phyloP scores from a whole-genome alignment of 2,888 invertebrate genomes.

The Geotrupes spiniger region DNA sequence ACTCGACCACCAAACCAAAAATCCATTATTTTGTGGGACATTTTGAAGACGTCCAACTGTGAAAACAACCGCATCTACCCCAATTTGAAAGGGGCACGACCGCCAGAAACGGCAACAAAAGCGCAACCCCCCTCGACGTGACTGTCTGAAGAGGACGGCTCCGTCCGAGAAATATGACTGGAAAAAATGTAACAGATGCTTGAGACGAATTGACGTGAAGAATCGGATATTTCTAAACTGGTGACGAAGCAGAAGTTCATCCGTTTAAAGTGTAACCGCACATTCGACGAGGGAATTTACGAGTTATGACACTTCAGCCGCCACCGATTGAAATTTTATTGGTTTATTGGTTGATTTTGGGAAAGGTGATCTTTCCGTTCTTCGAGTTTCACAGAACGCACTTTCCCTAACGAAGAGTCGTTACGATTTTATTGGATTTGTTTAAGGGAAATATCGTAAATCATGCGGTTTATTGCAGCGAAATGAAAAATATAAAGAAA shows the following conservation, averaged over 20 bases:
- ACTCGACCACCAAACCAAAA: constrained; percentile 5
- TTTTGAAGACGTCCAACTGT: constrained; percentile 41
- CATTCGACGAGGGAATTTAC: constrained; percentile 8
- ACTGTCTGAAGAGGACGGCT: constrained; percentile 33
- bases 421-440: constrained; percentile 3
- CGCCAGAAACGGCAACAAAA: constrained; percentile 40
- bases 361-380: not conserved
- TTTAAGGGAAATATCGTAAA: constrained; percentile 1
- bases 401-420: not conserved
- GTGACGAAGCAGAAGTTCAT: constrained; percentile 28
- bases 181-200: constrained; percentile 35
- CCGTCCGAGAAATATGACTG: constrained; percentile 30
- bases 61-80: constrained; percentile 45
- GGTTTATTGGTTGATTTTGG: constrained; percentile 5
- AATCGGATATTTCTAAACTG: constrained; percentile 28
- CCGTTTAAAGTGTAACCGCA: constrained; percentile 5
- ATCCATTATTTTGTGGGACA: constrained; percentile 11
- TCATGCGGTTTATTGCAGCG: not conserved
- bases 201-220: constrained; percentile 30
- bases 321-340: constrained; percentile 6
- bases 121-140: constrained; percentile 34
- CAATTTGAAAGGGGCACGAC: constrained; percentile 42
- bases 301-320: constrained; percentile 27
- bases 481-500: constrained; percentile 2
- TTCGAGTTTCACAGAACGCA: not conserved